phyloP scores from a whole-genome alignment of 2,113 vertebrate genomes.

The Salvelinus sp. region DNA sequence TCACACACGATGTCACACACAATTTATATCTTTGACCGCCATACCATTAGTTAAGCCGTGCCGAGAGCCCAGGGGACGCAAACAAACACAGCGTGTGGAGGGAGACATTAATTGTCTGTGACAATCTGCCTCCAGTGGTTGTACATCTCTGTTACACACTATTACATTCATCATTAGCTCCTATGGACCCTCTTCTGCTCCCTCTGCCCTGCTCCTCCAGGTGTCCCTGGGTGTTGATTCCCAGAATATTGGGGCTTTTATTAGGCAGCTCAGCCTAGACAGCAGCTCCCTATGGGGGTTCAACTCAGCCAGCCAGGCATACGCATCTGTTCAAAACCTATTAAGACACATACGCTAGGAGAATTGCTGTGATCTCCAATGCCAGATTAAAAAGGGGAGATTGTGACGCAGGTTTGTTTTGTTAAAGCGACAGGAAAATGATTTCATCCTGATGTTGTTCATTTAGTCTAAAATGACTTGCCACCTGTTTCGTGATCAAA shows the following conservation, averaged over 20 bases:
- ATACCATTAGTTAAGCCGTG: conserved; percentile 82
- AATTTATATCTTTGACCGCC: conserved; percentile 74
- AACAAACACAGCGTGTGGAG: conserved; percentile 68
- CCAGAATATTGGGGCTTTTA: conserved; percentile 11
- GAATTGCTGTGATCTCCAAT: too few species aligned
- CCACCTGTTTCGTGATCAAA: too few species aligned
- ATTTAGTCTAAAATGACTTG: too few species aligned
- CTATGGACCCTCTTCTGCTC: conserved; percentile 54
- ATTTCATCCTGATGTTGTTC: too few species aligned
- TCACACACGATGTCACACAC: conserved; percentile 78
- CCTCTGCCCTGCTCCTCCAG: conserved; percentile 11
- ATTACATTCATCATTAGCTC: conserved; percentile 77
- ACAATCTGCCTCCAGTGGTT: conserved; percentile 74
- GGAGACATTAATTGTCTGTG: conserved; percentile 80
- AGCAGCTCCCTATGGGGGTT: conserved; percentile 23
- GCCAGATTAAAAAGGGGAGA: too few species aligned
- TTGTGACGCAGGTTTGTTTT: too few species aligned
- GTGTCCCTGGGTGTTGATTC: conserved; percentile 39
- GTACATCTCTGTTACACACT: conserved; percentile 82
- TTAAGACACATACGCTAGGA: neutral
- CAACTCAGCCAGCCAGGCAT: conserved; percentile 17
- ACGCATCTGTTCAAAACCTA: conserved; percentile 27
- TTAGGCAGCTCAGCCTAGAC: neutral
- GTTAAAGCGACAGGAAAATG: too few species aligned
- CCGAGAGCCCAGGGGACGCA: conserved; percentile 61